phyloP scores from a whole-genome alignment of 2,888 invertebrate genomes.

The Acanthoscelides obtectus region DNA sequence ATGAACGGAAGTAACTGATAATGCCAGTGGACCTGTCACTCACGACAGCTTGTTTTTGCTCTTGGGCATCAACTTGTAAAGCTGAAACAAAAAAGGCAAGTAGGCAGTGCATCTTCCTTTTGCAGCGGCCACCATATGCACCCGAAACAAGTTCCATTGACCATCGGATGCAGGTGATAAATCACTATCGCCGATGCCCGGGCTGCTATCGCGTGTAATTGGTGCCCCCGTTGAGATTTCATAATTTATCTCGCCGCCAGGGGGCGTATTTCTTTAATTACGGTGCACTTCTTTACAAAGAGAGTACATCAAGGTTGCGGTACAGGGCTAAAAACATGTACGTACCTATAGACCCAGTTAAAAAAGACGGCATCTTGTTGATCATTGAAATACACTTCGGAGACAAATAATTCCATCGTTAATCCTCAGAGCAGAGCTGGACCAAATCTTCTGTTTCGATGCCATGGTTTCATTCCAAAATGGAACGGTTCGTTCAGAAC shows the following conservation, averaged over 20 bases:
- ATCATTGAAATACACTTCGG: too few species aligned
- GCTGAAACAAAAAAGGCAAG: background rate
- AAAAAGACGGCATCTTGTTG: too few species aligned
- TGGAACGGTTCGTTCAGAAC: too few species aligned
- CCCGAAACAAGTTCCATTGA: conserved; percentile 6
- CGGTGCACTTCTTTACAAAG: background rate
- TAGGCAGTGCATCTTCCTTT: background rate
- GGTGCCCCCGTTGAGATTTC: conserved; percentile 20
- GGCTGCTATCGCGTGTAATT: conserved; percentile 18
- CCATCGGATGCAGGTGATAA: conserved; percentile 18
- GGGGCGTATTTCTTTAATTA: background rate
- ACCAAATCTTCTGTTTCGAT: too few species aligned
- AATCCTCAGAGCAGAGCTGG: too few species aligned
- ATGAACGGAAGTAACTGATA: background rate
- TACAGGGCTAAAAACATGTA: too few species aligned
- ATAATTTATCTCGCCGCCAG: conserved; percentile 15
- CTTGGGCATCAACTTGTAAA: background rate
- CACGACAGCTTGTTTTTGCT: background rate
- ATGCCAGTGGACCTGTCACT: background rate
- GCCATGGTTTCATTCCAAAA: too few species aligned
- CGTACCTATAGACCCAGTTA: too few species aligned
- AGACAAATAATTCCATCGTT: too few species aligned
- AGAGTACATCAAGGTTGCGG: too few species aligned
- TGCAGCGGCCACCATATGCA: background rate
- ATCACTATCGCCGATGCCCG: conserved; percentile 18